Base-by-base conservation (phyloP, 2,888 invertebrate species). In the Sarcophaga subvicina region DNA sequence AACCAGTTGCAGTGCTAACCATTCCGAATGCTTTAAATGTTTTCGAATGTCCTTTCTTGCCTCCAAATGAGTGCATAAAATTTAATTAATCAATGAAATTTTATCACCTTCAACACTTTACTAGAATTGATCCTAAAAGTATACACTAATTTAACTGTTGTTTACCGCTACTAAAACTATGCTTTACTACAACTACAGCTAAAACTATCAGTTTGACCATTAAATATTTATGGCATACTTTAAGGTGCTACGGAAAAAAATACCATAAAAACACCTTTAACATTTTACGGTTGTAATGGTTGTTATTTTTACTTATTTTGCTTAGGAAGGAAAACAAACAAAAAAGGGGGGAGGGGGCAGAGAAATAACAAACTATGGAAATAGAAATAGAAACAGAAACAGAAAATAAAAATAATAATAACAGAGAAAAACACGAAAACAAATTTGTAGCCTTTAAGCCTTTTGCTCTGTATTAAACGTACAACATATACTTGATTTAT, bases 221-320 rank as follows among this genome's bases (percentile, higher is more conserved):
- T 73, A 85, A 81, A 77, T 73, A 78, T 67, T 79, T 83, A 60
- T 69, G 22, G 47, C 80, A 81, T 86, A 70, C 72, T 81, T 79
- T 75, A 75, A 87, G 77, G 81, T 70, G 71, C 69, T 73, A 64
- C 4, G 12, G 12, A 54, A 70, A 60, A 25, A 20, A 37, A 60
- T 64, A 60, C 37, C 27, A 37, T 60, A 62, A 54, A 81, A 81
- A 82, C 75, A 75, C 78, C 79, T 86, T 76, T 49, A 70, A 78
- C 22, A 60, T 80, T 27, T 59, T 22, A 60, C 20, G 14, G 6
- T 20, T 66, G 45, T 12, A 12, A 54, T 12, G 54, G 12, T 17
- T 49, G 54, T 17, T 54, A 54, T 54, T 54, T 54, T 54, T 14
- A 0, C 54, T 1, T 4, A 54, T 54, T 12, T 54, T 54, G 54